Evolutionary conservation across 2,113 vertebrate genomes (phyloP), one percentile per base, ranked within the genome.

Genomic region (Erythrolamprus reginae): DNA sequence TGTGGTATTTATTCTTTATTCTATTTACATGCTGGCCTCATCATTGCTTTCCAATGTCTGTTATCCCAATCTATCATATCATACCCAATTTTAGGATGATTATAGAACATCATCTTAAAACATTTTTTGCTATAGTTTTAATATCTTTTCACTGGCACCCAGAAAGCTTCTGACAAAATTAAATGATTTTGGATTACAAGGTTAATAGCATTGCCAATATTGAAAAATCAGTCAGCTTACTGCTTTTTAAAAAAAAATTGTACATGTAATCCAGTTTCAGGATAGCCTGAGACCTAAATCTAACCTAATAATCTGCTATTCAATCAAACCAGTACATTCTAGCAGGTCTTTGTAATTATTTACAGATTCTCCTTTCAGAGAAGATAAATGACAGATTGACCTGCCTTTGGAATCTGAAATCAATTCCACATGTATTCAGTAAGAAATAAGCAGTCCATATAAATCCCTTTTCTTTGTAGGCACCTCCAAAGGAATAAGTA

Each of bases 371-470:
- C 86, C 89, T 93, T 92, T 93, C 89, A 90, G 91, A 95, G 92
- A 92, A 95, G 95, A 95, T 94, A 95, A 95, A 96, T 82, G 94
- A 91, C 84, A 90, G 93, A 92, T 42, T 95, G 94, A 95, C 94
- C 91, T 93, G 55, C 51, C 82, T 9, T 82, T 90, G 90, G 95
- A 90, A 95, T 91, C 86, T 93, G 92, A 96, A 95, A 95, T 92
- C 91, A 93, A 84, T 93, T 94, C 95, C 95, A 96, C 96, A 96
- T 95, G 94, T 87, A 91, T 88, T 96, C 89, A 91, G 28, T 93
- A 94, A 93, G 91, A 87, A 94, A 82, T 84, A 93, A 89, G 86
- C 70, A 93, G 93, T 84, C 93, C 82, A 7, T 91, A 91, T 91
- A 95, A 95, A 89, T 91, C 91, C 92, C 88, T 70, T 92, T 94